Percentiles rank a stretch among this genome's conserved stretches.
phyloP scores from a whole-genome alignment of 2,113 vertebrate genomes.

The Budorcas taxicolor region DNA sequence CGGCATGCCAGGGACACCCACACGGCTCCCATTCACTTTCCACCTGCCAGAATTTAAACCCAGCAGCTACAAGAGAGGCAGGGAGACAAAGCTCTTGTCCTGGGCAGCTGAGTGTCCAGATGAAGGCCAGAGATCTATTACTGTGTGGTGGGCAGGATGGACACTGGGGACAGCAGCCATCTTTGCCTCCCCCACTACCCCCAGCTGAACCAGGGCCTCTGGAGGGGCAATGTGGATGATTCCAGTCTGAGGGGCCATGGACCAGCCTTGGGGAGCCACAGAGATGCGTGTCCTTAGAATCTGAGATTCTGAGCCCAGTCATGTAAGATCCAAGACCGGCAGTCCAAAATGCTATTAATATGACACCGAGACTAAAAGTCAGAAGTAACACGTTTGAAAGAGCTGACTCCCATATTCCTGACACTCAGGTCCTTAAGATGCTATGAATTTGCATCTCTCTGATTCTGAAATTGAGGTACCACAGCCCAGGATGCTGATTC shows the following conservation, averaged over 20 bases:
- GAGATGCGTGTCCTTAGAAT: neutral
- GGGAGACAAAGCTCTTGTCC: neutral
- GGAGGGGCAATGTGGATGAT: fast-evolving
- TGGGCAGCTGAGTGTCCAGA: neutral
- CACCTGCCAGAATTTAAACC: no score
- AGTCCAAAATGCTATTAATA: neutral
- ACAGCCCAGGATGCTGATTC: fast-evolving
- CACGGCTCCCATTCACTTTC: fast-evolving
- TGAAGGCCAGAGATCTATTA: neutral
- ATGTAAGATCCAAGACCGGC: fast-evolving
- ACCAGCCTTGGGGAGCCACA: neutral
- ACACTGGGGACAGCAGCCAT: neutral
- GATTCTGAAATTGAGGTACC: neutral
- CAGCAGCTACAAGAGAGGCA: neutral
- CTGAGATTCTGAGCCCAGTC: neutral
- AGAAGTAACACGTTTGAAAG: neutral
- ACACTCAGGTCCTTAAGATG: neutral
- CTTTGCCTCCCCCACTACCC: neutral
- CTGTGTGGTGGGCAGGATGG: neutral
- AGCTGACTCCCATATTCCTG: neutral
- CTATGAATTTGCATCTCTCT: neutral
- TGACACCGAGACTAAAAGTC: neutral
- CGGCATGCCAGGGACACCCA: no score
- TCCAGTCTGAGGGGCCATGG: neutral
- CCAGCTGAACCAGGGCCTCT: neutral